Percentiles rank a stretch among this genome's conserved stretches.
These are phyloP conservation scores for Pseudomyrmex pallidus DNA, from an alignment of 1,140 invertebrate species.

Conservation along the genomic window DNA sequence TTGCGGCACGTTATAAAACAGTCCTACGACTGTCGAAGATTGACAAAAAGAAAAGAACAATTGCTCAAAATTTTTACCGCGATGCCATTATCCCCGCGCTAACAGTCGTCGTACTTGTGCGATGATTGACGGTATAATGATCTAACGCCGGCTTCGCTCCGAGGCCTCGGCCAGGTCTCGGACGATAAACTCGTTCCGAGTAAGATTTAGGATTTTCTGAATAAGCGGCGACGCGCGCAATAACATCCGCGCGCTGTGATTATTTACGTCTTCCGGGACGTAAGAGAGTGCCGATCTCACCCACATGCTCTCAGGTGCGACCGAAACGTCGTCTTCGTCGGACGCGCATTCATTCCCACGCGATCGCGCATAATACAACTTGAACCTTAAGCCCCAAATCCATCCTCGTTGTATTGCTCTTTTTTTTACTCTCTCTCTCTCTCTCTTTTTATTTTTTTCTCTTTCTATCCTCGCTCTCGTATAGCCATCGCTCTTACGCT, in stretches of 20 bases:
- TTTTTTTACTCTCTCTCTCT: neutral
- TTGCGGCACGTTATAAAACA: neutral
- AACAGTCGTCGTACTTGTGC: neutral
- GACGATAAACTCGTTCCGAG: conserved; percentile 16
- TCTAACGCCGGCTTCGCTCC: neutral
- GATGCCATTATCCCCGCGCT: neutral
- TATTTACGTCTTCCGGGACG: conserved; percentile 62
- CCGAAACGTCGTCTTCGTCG: conserved; percentile 20
- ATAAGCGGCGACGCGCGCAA: conserved; percentile 46
- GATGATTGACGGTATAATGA: neutral
- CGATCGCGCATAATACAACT: conserved; percentile 49
- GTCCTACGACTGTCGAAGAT: neutral
- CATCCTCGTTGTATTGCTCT: too few relatives aligned
- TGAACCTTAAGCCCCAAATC: conserved; percentile 31
- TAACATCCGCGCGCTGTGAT: conserved; percentile 58
- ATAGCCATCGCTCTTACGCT: conserved; percentile 65
- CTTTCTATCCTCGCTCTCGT: conserved; percentile 7
- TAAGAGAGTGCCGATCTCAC: conserved; percentile 46
- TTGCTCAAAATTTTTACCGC: neutral
- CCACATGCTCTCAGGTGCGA: conserved; percentile 52
- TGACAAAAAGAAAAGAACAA: too few relatives aligned
- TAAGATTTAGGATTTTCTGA: conserved; percentile 41
- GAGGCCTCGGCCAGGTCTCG: neutral
- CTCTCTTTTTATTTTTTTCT: conserved; percentile 1
- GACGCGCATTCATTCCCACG: conserved; percentile 57